Conservation (phyloP, 2,113 vertebrate genomes). For the Chlamydotis undulata region DNA sequence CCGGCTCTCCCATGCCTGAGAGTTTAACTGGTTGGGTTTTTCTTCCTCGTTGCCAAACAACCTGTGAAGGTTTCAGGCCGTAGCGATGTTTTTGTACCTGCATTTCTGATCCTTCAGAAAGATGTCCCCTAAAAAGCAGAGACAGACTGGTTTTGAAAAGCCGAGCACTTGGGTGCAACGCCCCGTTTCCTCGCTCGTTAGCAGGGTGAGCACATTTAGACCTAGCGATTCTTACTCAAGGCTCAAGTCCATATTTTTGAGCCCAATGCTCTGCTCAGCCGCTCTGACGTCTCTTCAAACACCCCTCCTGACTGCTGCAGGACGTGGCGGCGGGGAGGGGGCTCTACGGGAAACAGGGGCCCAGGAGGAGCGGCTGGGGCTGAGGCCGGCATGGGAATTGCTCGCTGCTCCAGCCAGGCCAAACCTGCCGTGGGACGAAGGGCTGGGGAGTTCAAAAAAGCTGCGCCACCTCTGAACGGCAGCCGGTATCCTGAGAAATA, state of each 20-base stretch:
- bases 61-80: background rate
- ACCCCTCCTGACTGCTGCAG: background rate
- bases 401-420: background rate
- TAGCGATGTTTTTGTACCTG: background rate
- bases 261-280: background rate
- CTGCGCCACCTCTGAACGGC: background rate
- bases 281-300: background rate
- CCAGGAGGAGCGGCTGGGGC: background rate
- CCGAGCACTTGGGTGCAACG: too few species aligned
- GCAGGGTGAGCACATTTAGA: background rate
- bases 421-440: fast-evolving
- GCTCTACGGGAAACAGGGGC: background rate
- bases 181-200: background rate
- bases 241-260: background rate
- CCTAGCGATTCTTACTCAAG: background rate
- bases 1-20: too few species aligned
- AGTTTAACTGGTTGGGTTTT: background rate
- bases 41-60: background rate
- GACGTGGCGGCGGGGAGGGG: background rate
- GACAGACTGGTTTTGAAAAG: background rate
- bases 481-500: background rate
- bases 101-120: background rate
- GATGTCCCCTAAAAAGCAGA: background rate
- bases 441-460: background rate
- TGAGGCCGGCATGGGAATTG: background rate